Evolutionary conservation across 2,113 vertebrate species (phyloP), one percentile per base, ranked within the genome.

Genomic region (Orientallactaga bullata): DNA sequence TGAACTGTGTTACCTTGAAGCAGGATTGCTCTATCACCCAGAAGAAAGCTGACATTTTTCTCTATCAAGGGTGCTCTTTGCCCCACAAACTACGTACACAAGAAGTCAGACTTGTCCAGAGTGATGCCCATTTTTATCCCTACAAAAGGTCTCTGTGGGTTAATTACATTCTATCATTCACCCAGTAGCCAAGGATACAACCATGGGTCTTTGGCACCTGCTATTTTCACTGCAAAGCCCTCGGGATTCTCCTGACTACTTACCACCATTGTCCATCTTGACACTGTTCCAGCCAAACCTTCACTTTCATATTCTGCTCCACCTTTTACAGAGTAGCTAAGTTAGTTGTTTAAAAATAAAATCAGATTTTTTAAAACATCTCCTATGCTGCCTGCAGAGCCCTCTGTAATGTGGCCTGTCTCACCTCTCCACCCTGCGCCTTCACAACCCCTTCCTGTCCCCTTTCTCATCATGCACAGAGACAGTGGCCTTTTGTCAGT

Each of bases 261-360:
- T 32, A 7, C 15, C 15, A 5, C 23, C 39, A 11, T 23, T 3
- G 17, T 32, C 66, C 26, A 8, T n/a, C 30, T 32, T 10, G 39
- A 37, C 3, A 60, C 12, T 32, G 4, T 39, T 76, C 35, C 5
- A 32, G 5, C 24, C 69, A 13, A 11, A 42, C 32, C 23, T 11
- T 6, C 6, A 32, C 4, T 35, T 42, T 71, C 61, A 24, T 63
- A 16, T 7, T 80, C 51, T 32, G 68, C 30, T 13, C 12, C 23
- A n/a, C 26, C 26, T 89, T 89, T 89, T 91, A 39, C 61, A 74
- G 30, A 80, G 47, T 69, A 63, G 88, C 60, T 18, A 69, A 65
- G 65, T 83, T 13, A 28, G 35, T 12, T 89, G 21, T 26, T 88
- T 47, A 30, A 55, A 89, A 88, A 61, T 17, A 78, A 85, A 74